Percentiles rank a stretch among this genome's conserved stretches.
Conservation (phyloP, 1,140 invertebrate species). For the Oncopodura yosiiana region DNA sequence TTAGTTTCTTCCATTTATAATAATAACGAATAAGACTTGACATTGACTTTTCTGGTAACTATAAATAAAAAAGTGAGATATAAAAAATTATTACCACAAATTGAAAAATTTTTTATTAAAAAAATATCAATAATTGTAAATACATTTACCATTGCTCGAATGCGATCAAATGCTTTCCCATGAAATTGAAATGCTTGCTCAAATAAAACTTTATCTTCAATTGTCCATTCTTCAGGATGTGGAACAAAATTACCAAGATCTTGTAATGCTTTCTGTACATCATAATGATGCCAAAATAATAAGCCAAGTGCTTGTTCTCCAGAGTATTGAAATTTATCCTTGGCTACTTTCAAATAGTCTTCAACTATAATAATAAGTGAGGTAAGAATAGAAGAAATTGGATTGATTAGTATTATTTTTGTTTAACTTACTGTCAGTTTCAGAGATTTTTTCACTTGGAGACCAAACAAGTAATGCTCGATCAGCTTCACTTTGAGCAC, state of each 20-base stretch:
- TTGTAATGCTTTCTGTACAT: conserved; percentile 78
- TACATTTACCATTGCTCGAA: conserved; percentile 82
- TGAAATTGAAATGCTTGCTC: conserved; percentile 97
- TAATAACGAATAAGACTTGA: conserved; percentile 94
- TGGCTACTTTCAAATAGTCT: conserved; percentile 87
- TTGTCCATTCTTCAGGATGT: conserved; percentile 95
- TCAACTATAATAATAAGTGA: conserved; percentile 59
- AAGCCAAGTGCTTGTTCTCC: conserved; percentile 94
- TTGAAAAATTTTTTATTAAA: background rate
- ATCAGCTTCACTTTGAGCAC: conserved; percentile 46
- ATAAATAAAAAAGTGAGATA: conserved; percentile 36
- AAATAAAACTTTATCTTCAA: conserved; percentile 95
- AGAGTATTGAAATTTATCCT: conserved; percentile 96
- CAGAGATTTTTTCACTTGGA: conserved; percentile 74
- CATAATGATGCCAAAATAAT: conserved; percentile 97
- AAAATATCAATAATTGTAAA: background rate
- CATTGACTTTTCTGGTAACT: conserved; percentile 94
- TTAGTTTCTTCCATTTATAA: conserved; percentile 95
- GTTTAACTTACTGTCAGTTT: conserved; percentile 63
- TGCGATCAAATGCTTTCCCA: conserved; percentile 94
- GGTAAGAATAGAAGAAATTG: conserved; percentile 9
- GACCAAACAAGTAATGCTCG: conserved; percentile 91
- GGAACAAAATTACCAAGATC: conserved; percentile 95
- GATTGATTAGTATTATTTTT: background rate
- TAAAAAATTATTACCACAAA: background rate